Evolutionary conservation across 2,888 invertebrate genomes (phyloP).

Genomic region (Andrena bucephala): DNA sequence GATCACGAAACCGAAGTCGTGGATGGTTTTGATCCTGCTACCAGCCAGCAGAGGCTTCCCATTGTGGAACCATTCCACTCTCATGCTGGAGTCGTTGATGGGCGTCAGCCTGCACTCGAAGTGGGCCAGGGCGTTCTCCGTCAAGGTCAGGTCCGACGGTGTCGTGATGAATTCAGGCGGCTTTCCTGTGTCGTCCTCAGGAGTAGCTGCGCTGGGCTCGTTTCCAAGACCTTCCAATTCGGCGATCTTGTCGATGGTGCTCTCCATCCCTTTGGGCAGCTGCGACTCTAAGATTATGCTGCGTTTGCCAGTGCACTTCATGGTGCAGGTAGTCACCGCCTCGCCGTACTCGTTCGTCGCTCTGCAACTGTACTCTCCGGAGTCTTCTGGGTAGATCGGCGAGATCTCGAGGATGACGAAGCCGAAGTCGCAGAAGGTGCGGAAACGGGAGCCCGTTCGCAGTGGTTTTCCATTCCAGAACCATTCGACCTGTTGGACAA

Average conservation of each 20-base stretch:
- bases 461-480: constrained; percentile 97
- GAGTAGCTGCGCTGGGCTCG: constrained; percentile 88
- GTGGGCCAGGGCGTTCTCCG: constrained; percentile 95
- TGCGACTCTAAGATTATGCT: constrained; percentile 97
- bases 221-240: constrained; percentile 94
- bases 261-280: constrained; percentile 96
- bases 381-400: constrained; percentile 98
- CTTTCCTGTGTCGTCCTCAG: constrained; percentile 93
- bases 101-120: constrained; percentile 96
- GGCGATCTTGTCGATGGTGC: constrained; percentile 96
- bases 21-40: constrained; percentile 97
- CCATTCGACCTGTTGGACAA: constrained; percentile 91
- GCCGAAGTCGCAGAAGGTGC: constrained; percentile 99
- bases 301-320: constrained; percentile 96
- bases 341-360: constrained; percentile 96
- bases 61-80: constrained; percentile 99
- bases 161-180: constrained; percentile 96
- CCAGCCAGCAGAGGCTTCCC: constrained; percentile 96
- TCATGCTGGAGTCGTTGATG: constrained; percentile 96
- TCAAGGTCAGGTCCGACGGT: constrained; percentile 92
- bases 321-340: constrained; percentile 94
- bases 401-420: constrained; percentile 98
- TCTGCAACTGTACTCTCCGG: constrained; percentile 95
- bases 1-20: constrained; percentile 99
- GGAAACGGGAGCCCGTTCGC: constrained; percentile 95